These are phyloP conservation scores for Sphaeridia pumilis DNA, from an alignment of 2,888 invertebrate species.

Conservation along the genomic window DNA sequence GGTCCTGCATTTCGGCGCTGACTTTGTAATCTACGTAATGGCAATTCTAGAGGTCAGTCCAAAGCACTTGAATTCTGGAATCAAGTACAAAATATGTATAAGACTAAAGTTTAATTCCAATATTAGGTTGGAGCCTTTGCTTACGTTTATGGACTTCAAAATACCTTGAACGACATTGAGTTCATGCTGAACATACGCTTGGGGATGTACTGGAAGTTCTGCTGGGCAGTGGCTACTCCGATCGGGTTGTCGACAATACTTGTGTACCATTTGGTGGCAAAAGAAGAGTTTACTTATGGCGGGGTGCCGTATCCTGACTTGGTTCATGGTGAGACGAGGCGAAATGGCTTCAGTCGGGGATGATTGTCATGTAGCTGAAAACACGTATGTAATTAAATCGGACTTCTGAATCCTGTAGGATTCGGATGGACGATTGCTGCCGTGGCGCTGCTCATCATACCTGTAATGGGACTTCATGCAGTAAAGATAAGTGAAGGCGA, in stretches of 20 bases:
- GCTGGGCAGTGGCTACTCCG: conserved; percentile 65
- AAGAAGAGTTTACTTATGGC: conserved; percentile 46
- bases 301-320: conserved; percentile 11
- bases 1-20: conserved; percentile 52
- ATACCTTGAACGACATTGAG: conserved; percentile 59
- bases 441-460: too few species aligned
- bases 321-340: not conserved
- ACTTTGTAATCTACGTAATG: conserved; percentile 49
- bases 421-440: too few species aligned
- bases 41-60: conserved; percentile 50
- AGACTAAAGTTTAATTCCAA: too few species aligned
- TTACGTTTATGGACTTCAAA: conserved; percentile 47
- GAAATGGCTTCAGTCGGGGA: too few species aligned
- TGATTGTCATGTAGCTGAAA: too few species aligned
- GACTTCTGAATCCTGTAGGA: too few species aligned
- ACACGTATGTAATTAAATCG: too few species aligned
- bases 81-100: too few species aligned
- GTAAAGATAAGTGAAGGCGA: too few species aligned
- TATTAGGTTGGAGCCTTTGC: conserved; percentile 40
- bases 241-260: conserved; percentile 53
- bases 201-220: conserved; percentile 63
- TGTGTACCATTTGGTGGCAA: conserved; percentile 42
- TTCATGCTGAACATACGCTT: conserved; percentile 63
- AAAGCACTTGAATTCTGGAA: too few species aligned
- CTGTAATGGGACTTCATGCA: too few species aligned